phyloP scores from a whole-genome alignment of 2,113 vertebrate genomes.

The Scopus umbretta region DNA sequence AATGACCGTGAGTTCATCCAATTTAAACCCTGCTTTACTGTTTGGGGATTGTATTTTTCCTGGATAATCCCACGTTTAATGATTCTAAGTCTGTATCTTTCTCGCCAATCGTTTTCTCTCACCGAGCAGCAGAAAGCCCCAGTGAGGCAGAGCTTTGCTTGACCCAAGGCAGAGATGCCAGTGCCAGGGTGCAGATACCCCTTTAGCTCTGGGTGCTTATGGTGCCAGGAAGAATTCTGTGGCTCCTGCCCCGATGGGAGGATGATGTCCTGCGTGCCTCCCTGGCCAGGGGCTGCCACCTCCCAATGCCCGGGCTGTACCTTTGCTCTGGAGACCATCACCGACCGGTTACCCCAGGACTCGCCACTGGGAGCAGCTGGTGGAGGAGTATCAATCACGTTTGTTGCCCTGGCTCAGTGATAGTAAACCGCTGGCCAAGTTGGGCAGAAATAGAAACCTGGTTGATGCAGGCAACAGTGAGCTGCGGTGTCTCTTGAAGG shows the following conservation, averaged over 20 bases:
- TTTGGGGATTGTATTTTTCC: background rate
- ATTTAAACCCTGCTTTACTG: background rate
- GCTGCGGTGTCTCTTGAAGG: too few species aligned
- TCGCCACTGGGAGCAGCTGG: background rate
- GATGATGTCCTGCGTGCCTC: background rate
- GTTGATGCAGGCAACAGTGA: background rate
- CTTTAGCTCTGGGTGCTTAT: background rate
- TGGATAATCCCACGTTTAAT: background rate
- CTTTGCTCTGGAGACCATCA: too few species aligned
- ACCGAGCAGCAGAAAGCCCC: background rate
- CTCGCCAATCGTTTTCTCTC: background rate
- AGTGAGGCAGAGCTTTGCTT: background rate
- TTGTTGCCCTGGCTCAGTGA: rapidly evolving
- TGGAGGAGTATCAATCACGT: rapidly evolving
- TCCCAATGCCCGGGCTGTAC: rapidly evolving
- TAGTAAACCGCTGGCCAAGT: background rate
- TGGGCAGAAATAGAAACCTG: background rate
- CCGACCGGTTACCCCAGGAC: background rate
- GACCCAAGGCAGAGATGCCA: too few species aligned
- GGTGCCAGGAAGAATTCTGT: background rate
- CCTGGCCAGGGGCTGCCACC: background rate
- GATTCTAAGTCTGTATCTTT: background rate
- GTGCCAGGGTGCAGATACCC: background rate
- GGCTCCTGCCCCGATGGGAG: background rate
- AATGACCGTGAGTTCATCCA: background rate